A percentile compares a stretch with the other conserved stretches of the same genome.
Evolutionary conservation across 2,888 invertebrate genomes (phyloP).

Genomic region (Sarcophaga carnaria): DNA sequence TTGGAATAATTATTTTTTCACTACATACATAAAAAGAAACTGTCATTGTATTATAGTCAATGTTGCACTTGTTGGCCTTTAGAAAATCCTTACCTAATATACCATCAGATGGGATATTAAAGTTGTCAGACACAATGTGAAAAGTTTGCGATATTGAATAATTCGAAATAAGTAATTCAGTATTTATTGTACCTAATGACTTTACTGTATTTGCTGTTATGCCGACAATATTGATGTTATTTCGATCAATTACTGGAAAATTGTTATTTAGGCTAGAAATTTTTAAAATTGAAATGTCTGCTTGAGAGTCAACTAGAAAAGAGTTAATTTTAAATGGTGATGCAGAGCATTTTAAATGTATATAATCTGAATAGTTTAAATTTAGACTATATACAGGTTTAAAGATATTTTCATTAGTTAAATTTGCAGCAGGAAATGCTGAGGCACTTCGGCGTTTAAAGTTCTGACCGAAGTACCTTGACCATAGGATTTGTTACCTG

Average conservation of each 20-base stretch:
- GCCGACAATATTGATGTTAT: no score
- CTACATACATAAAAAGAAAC: conserved; percentile 1
- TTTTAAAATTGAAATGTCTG: no score
- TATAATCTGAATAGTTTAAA: conserved; percentile 23
- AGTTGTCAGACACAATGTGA: background rate
- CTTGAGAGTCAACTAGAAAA: background rate
- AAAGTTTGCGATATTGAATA: conserved; percentile 23
- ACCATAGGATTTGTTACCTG: background rate
- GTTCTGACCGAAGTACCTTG: background rate
- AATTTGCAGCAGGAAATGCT: no score
- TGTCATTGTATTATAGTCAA: background rate
- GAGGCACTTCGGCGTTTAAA: conserved; percentile 45
- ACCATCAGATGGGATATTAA: conserved; percentile 43
- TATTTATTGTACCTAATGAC: background rate
- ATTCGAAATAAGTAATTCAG: conserved; percentile 22
- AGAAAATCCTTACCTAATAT: conserved; percentile 53
- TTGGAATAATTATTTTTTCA: background rate
- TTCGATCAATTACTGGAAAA: no score
- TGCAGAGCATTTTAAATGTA: conserved; percentile 13
- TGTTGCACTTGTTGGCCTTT: conserved; percentile 35
- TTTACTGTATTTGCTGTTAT: no score
- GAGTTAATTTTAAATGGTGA: background rate
- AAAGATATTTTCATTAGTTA: no score
- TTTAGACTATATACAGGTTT: background rate
- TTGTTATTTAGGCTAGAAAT: no score